phyloP scores from a whole-genome alignment of 2,797 vertebrate species.

The Balearica regulorum region DNA sequence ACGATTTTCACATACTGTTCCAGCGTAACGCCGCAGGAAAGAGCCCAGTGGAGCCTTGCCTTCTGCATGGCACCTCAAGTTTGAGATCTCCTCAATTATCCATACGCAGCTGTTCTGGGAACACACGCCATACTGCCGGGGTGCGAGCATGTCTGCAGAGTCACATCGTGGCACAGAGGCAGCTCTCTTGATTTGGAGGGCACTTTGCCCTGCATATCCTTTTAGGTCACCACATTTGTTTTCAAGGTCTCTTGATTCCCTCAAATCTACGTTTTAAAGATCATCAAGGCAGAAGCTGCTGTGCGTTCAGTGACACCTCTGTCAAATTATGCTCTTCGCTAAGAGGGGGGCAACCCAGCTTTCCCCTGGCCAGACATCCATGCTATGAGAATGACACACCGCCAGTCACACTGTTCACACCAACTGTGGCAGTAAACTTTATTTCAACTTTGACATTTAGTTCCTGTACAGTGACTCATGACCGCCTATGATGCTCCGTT shows the following conservation, averaged over 20 bases:
- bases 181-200: background rate
- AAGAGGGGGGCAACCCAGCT: background rate
- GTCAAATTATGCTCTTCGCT: background rate
- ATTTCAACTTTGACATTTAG: constrained; percentile 77
- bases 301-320: background rate
- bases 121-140: background rate
- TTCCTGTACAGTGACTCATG: constrained; percentile 61
- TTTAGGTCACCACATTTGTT: constrained; percentile 9
- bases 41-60: background rate
- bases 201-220: background rate
- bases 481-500: background rate
- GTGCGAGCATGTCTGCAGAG: background rate
- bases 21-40: background rate
- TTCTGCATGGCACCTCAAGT: background rate
- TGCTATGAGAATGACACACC: constrained; percentile 34
- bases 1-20: constrained; percentile 40
- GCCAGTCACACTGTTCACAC: constrained; percentile 43
- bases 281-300: background rate
- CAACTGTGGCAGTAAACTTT: constrained; percentile 56
- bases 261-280: background rate
- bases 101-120: background rate
- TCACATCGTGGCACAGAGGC: background rate
- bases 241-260: background rate
- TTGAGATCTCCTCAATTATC: background rate
- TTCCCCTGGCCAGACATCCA: constrained; percentile 19